Base-by-base conservation (phyloP, 1,140 invertebrate species). In the Reticulitermes speratus region DNA sequence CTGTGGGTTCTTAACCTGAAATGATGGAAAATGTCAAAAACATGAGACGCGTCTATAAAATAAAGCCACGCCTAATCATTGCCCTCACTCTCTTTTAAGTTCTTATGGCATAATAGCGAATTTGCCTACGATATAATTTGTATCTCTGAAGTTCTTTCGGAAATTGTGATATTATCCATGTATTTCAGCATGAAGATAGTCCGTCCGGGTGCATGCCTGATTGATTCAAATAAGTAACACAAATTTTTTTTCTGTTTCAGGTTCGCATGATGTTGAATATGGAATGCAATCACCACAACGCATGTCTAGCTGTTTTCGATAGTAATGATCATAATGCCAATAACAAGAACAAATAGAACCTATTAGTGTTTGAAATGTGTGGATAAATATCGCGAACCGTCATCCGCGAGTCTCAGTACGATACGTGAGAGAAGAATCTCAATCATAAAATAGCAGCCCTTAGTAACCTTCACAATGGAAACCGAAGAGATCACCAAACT, bases 401-500 rank as follows among this genome's bases (percentile, higher is more conserved):
- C 1, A 75, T 75, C 65, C 7, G 25, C n/a, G 16, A 75, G 14
- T n/a, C 9, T 75, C 7, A n/a, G 12, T 14, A 23, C 59, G 19
- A 19, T 30, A 75, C 0, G 25, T 25, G n/a, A 75, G 65, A 30
- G n/a, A 19, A 75, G 14, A 8, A 30, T 75, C n/a, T 75, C 65
- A n/a, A 30, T 8, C 9, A 8, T 2, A 30, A 9, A 75, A 3
- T 30, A 30, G n/a, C n/a, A 75, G 9, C 65, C 7, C 2, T 30
- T 75, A 30, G 8, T 14, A 32, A 38, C 25, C 52, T 81, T 30
- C 44, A 89, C 87, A 87, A 97, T 97, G 96, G 96, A 97, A 92
- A 96, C 96, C 88, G 96, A 97, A 91, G 96, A 97, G 92, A 94
- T 97, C 88, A 97, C 96, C 89, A 96, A 96, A 93, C 95, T 97